Evolutionary conservation across 2,113 vertebrate genomes (phyloP).

Genomic region (Trematocara zebra): DNA sequence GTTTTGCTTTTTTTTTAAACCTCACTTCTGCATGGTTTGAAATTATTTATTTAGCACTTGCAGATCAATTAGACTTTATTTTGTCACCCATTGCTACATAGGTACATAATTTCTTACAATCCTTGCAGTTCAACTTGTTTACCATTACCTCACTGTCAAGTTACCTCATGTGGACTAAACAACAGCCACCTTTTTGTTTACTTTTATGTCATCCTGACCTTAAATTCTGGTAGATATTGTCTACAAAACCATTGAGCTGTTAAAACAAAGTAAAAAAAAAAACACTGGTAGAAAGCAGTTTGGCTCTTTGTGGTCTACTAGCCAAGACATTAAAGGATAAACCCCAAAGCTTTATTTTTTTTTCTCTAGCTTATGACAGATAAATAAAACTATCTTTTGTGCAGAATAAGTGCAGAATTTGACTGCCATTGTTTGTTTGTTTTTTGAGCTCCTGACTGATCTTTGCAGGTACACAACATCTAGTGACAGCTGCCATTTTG

Average conservation of each 20-base stretch:
- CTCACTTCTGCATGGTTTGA: not conserved
- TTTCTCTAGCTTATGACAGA: not conserved
- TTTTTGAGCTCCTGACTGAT: not conserved
- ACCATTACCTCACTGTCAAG: not conserved
- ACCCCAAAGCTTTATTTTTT: not conserved
- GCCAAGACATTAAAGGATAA: not conserved
- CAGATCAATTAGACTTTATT: not conserved
- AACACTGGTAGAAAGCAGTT: not conserved
- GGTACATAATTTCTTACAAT: not conserved
- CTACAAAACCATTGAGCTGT: not conserved
- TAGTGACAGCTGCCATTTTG: slow-evolving; percentile 7
- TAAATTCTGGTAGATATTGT: not conserved
- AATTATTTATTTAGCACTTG: not conserved
- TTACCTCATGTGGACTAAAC: not conserved
- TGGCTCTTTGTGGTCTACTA: not conserved
- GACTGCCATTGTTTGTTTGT: not conserved
- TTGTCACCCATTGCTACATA: not conserved
- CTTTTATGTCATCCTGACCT: not conserved
- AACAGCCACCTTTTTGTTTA: not conserved
- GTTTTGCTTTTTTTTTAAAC: not conserved
- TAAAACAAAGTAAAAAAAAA: not conserved
- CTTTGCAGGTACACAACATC: not conserved
- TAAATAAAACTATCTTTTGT: not conserved
- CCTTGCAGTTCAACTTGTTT: not conserved
- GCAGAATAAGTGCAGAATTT: not conserved